A percentile compares a stretch with the other conserved stretches of the same genome.
Conservation (phyloP, 2,113 vertebrate species). For the Strix aluco region DNA sequence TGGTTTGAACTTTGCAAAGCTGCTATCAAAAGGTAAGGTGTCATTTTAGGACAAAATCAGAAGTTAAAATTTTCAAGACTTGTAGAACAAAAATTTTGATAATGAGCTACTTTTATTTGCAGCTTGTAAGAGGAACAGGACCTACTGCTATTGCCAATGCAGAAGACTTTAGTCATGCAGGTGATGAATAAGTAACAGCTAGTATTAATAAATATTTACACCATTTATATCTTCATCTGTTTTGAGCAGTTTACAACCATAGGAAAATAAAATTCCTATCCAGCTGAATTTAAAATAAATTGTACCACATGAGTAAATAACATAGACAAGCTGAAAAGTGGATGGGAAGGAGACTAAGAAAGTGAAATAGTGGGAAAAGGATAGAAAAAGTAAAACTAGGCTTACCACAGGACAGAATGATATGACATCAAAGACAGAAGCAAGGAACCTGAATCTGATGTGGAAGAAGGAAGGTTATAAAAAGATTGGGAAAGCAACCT, state of each 20-base stretch:
- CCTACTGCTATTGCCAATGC: not conserved
- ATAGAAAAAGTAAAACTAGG: not conserved
- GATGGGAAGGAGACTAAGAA: not conserved
- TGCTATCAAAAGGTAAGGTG: not conserved
- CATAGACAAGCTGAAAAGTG: not conserved
- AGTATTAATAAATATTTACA: not conserved
- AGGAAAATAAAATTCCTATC: not conserved
- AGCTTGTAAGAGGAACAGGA: not conserved
- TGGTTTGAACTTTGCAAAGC: not conserved
- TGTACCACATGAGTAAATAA: not conserved
- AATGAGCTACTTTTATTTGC: not conserved
- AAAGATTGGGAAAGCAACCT: not conserved
- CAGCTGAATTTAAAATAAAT: not conserved
- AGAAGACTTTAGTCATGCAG: not conserved
- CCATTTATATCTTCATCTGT: not conserved
- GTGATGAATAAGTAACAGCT: not conserved
- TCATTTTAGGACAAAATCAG: not conserved
- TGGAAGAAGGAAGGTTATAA: not conserved
- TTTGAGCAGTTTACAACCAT: not conserved
- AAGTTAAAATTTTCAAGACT: not conserved
- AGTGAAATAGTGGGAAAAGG: not conserved
- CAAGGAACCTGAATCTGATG: not conserved
- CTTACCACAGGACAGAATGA: not conserved
- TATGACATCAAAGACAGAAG: not conserved
- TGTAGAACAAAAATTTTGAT: not conserved